These are phyloP conservation scores for Dicranocentrus wangi DNA, from an alignment of 2,888 invertebrate species.

Conservation along the genomic window DNA sequence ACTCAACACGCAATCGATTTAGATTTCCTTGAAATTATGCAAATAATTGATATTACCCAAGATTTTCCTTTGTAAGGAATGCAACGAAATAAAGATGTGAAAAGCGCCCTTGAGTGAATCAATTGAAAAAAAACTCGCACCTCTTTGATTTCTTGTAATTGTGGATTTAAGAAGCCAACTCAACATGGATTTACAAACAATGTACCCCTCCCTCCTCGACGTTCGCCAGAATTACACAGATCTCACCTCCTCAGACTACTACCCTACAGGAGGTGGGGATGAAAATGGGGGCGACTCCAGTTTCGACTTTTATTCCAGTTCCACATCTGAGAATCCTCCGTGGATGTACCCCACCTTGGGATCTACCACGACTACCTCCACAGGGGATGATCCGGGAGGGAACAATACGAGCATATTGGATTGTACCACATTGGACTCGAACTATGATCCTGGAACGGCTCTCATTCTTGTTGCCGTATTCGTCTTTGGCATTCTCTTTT, in stretches of 20 bases:
- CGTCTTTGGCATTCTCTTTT: slow-evolving; percentile 88
- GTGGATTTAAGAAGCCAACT: no score
- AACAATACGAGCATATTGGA: slow-evolving; percentile 50
- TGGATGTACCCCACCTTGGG: slow-evolving; percentile 51
- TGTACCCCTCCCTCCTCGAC: slow-evolving; percentile 52
- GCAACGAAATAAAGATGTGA: no score
- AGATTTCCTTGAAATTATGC: no score
- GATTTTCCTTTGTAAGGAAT: no score
- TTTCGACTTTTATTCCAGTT: slow-evolving; percentile 53
- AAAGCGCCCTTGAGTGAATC: no score
- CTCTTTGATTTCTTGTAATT: no score
- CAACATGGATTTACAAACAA: slow-evolving; percentile 57
- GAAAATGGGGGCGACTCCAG: slow-evolving; percentile 26
- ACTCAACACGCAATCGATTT: no score
- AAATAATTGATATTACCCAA: no score
- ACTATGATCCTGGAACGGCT: slow-evolving; percentile 81
- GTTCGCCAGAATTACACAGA: slow-evolving; percentile 49
- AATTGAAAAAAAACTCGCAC: no score
- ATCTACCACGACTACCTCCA: slow-evolving; percentile 37
- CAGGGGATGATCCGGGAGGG: slow-evolving; percentile 19
- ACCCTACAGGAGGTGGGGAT: slow-evolving; percentile 41
- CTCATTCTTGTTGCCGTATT: slow-evolving; percentile 83
- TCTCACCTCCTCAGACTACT: slow-evolving; percentile 50
- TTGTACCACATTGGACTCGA: slow-evolving; percentile 76
- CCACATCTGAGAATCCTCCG: slow-evolving; percentile 53